A percentile compares a stretch with the other conserved stretches of the same genome.
Evolutionary conservation across 2,797 vertebrate genomes (phyloP).

Genomic region (Knipowitschia caucasica): DNA sequence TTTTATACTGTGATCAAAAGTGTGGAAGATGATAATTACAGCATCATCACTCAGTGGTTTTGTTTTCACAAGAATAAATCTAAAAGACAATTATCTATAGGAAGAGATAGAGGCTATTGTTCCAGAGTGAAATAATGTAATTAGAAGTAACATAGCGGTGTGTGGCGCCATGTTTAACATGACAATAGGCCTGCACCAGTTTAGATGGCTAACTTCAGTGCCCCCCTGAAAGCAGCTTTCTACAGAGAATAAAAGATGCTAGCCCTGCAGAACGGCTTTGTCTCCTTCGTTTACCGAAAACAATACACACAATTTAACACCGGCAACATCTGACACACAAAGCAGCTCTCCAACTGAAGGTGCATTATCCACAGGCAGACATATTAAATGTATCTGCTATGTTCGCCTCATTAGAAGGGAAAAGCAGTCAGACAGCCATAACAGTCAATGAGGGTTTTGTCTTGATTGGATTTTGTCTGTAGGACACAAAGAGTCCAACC

Average conservation of each 20-base stretch:
- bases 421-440: conserved; percentile 86
- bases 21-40: conserved; percentile 42
- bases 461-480: conserved; percentile 98
- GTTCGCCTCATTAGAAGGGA: conserved; percentile 76
- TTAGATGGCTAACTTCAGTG: conserved; percentile 59
- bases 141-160: conserved; percentile 65
- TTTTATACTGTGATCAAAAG: conserved; percentile 24
- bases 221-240: conserved; percentile 53
- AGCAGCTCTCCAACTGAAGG: conserved; percentile 79
- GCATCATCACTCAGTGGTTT: conserved; percentile 55
- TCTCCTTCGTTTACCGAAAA: conserved; percentile 84
- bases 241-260: conserved; percentile 68
- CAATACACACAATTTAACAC: conserved; percentile 86
- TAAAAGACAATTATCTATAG: conserved; percentile 59
- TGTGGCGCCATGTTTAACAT: conserved; percentile 71
- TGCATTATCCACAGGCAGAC: conserved; percentile 81
- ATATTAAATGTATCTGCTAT: conserved; percentile 91
- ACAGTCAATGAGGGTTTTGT: conserved; percentile 92
- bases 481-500: conserved; percentile 95
- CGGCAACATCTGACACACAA: conserved; percentile 81
- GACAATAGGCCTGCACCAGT: conserved; percentile 67
- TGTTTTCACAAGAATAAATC: conserved; percentile 62
- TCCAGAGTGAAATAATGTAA: conserved; percentile 58
- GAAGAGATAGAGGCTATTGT: conserved; percentile 57
- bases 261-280: conserved; percentile 73